phyloP scores from a whole-genome alignment of 2,797 vertebrate genomes.

The Arnoldichthys spilopterus region DNA sequence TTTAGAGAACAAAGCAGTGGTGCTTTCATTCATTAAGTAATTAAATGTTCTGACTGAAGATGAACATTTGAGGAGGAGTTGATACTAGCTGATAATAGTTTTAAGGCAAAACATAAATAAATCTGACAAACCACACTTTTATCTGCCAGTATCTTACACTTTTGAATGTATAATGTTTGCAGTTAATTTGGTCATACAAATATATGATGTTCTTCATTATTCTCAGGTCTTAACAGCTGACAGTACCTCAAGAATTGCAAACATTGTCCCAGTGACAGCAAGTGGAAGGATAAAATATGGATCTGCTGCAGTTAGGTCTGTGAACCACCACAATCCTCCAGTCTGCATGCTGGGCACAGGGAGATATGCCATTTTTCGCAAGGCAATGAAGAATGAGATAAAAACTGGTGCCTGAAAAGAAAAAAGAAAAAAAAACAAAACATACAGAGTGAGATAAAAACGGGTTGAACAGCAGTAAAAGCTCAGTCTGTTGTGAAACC shows the following conservation, averaged over 20 bases:
- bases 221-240: neutral
- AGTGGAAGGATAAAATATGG: conserved; percentile 85
- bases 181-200: neutral
- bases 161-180: neutral
- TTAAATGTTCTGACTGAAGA: too few relatives aligned
- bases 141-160: neutral
- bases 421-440: neutral
- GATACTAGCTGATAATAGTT: too few relatives aligned
- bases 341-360: conserved; percentile 90
- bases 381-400: conserved; percentile 89
- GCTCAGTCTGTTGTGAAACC: too few relatives aligned
- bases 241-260: conserved; percentile 85
- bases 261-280: conserved; percentile 84
- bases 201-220: neutral
- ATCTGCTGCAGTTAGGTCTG: conserved; percentile 82
- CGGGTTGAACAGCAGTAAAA: neutral
- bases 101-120: too few relatives aligned
- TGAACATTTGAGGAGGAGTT: too few relatives aligned
- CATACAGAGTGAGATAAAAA: neutral
- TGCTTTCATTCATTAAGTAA: too few relatives aligned
- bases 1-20: neutral
- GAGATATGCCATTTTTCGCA: conserved; percentile 88
- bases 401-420: conserved; percentile 83
- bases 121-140: neutral
- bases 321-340: conserved; percentile 87